Evolutionary conservation across 1,140 invertebrate genomes (phyloP).

Genomic region (Orchesella cincta): DNA sequence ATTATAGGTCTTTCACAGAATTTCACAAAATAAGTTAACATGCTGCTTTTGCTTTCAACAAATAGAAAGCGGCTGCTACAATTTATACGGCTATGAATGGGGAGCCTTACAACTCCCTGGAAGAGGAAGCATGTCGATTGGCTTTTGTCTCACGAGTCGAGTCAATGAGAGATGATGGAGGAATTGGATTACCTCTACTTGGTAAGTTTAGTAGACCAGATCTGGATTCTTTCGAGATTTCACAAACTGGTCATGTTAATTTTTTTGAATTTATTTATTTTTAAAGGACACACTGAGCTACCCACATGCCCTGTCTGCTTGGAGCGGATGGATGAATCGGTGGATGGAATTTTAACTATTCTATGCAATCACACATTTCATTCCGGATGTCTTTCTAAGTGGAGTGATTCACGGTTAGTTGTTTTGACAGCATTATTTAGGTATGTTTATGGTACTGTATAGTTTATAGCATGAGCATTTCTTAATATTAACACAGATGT

Average conservation of each 20-base stretch:
- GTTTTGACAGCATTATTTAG: not conserved
- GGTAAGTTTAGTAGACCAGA: conserved; percentile 32
- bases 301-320: conserved; percentile 97
- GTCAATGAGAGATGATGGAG: conserved; percentile 66
- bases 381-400: conserved; percentile 88
- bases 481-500: conserved; percentile 59
- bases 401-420: conserved; percentile 81
- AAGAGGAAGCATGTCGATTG: conserved; percentile 85
- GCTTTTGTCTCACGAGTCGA: conserved; percentile 95
- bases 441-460: too few species aligned
- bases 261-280: not conserved
- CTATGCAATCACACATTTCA: conserved; percentile 99
- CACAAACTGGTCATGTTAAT: conserved; percentile 1
- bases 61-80: too few species aligned
- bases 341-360: conserved; percentile 95
- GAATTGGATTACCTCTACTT: conserved; percentile 63
- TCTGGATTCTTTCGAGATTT: not conserved
- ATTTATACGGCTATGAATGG: conserved; percentile 95
- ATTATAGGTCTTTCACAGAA: not conserved
- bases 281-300: conserved; percentile 81
- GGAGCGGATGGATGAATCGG: conserved; percentile 97
- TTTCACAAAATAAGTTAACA: conserved; percentile 56
- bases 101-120: conserved; percentile 86
- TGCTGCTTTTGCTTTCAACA: too few species aligned
- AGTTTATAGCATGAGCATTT: conserved; percentile 25